These are phyloP conservation scores for Anser cygnoides DNA, from an alignment of 2,113 vertebrate species.

Conservation along the genomic window DNA sequence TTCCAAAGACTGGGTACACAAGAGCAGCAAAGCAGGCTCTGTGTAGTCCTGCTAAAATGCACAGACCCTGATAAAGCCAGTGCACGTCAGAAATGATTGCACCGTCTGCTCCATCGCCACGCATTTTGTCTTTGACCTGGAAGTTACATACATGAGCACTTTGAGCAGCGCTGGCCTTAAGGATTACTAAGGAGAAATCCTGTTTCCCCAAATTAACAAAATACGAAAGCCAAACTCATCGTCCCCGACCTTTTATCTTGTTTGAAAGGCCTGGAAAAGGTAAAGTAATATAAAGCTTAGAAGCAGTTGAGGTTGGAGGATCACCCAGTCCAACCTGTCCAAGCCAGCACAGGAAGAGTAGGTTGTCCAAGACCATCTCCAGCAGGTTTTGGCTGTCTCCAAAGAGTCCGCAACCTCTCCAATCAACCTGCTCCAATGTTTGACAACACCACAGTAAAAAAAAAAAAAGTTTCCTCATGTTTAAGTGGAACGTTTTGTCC, in stretches of 20 bases:
- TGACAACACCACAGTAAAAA: not conserved
- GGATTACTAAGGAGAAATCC: not conserved
- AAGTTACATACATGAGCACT: not conserved
- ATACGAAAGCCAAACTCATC: not conserved
- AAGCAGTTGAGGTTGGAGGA: not conserved
- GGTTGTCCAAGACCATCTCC: accelerated
- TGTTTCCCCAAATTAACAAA: not conserved
- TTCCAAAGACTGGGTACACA: not conserved
- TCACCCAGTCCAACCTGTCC: not conserved
- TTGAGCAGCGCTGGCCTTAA: not conserved
- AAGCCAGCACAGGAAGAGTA: not conserved
- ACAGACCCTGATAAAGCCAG: not conserved
- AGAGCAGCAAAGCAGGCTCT: not conserved
- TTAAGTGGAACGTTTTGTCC: not conserved
- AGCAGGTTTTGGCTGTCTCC: not conserved
- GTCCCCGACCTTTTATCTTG: accelerated
- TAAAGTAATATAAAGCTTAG: accelerated
- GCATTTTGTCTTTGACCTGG: accelerated
- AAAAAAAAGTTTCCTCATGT: accelerated
- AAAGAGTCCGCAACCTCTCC: not conserved
- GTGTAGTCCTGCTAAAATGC: not conserved
- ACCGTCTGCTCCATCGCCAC: accelerated
- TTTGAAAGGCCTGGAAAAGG: not conserved
- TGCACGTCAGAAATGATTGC: not conserved
- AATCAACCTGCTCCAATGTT: not conserved